Percentiles rank a stretch among this genome's conserved stretches.
phyloP scores from a whole-genome alignment of 1,140 invertebrate genomes.

The Drosophila jambulina region DNA sequence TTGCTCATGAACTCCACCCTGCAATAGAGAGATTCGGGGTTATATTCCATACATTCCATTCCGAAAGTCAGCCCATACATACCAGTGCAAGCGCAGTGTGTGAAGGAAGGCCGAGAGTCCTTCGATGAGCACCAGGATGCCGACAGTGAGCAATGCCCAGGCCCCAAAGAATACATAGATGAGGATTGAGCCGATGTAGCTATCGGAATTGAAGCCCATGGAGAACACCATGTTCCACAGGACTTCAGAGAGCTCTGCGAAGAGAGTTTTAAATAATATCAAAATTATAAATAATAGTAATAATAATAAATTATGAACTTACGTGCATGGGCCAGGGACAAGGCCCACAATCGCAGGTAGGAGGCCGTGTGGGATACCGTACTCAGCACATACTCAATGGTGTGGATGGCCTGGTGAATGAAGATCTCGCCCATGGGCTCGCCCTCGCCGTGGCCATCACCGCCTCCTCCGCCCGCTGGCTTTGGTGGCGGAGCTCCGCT shows the following conservation, averaged over 20 bases:
- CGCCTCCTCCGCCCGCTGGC: slow-evolving; percentile 6
- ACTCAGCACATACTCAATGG: slow-evolving; percentile 98
- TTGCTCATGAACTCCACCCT: slow-evolving; percentile 99
- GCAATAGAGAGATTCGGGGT: slow-evolving; percentile 26
- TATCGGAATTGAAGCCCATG: slow-evolving; percentile 31
- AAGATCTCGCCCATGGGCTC: slow-evolving; percentile 94
- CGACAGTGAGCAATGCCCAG: slow-evolving; percentile 95
- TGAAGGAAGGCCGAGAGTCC: slow-evolving; percentile 99
- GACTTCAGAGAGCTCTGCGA: slow-evolving; percentile 94
- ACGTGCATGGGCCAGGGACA: slow-evolving; percentile 97
- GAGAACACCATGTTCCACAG: slow-evolving; percentile 94
- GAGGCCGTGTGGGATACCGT: slow-evolving; percentile 98
- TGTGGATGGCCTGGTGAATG: slow-evolving; percentile 97
- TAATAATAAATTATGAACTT: slow-evolving; percentile 52
- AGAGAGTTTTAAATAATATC: not conserved
- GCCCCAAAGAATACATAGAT: slow-evolving; percentile 92
- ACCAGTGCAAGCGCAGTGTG: slow-evolving; percentile 99
- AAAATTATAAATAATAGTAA: not conserved
- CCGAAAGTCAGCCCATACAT: slow-evolving; percentile 85
- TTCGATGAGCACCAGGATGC: slow-evolving; percentile 98
- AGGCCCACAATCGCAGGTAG: slow-evolving; percentile 97
- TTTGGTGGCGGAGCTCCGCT: slow-evolving; percentile 21
- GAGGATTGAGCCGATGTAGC: slow-evolving; percentile 71
- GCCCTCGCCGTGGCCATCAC: slow-evolving; percentile 85
- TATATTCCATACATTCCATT: not conserved